Percentiles rank a stretch among this genome's conserved stretches.
Evolutionary conservation across 2,888 invertebrate species (phyloP).

Genomic region (Danaus chrysippus): DNA sequence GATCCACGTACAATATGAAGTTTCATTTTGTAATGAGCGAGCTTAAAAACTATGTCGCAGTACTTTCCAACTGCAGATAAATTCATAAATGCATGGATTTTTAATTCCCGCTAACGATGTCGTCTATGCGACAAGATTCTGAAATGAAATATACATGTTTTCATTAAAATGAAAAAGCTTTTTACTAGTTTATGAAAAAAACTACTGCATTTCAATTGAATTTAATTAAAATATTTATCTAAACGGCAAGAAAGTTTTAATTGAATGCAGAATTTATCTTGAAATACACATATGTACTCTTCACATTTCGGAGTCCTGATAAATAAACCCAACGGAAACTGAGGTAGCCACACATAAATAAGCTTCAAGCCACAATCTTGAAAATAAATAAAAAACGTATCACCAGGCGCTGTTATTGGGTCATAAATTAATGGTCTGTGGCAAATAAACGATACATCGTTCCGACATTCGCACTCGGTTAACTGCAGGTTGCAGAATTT

Average conservation of each 20-base stretch:
- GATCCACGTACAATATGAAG: background rate
- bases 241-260: background rate
- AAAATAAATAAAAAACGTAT: conserved; percentile 44
- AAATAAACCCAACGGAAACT: conserved; percentile 6
- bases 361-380: conserved; percentile 25
- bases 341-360: conserved; percentile 16
- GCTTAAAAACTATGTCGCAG: conserved; percentile 5
- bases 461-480: conserved; percentile 35
- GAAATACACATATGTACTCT: background rate
- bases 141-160: background rate
- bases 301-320: background rate
- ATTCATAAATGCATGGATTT: conserved; percentile 6
- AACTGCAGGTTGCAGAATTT: conserved; percentile 31
- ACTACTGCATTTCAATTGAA: background rate
- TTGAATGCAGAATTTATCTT: background rate
- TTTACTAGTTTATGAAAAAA: background rate
- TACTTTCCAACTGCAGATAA: background rate
- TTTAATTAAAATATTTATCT: too few relatives aligned
- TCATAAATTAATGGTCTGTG: conserved; percentile 53
- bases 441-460: conserved; percentile 44
- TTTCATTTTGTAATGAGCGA: background rate
- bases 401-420: conserved; percentile 44
- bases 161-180: background rate
- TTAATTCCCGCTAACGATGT: conserved; percentile 6
- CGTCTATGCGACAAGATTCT: background rate